Percentiles rank a stretch among this genome's conserved stretches.
Evolutionary conservation across 2,797 vertebrate genomes (phyloP).

Genomic region (Sciaenops ocellatus): DNA sequence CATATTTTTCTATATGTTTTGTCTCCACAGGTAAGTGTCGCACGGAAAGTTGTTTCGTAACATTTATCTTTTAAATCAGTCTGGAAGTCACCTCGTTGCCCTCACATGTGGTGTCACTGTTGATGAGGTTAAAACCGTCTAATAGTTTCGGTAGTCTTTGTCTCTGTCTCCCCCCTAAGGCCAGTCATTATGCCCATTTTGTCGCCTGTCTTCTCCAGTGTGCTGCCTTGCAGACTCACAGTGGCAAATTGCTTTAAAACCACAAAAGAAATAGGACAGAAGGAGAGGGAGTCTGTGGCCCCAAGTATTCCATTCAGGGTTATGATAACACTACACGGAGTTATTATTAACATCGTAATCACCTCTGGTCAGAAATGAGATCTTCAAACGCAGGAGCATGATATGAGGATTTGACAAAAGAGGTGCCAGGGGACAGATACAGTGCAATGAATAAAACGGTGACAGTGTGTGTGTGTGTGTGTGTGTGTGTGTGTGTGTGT

Average conservation of each 20-base stretch:
- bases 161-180: constrained; percentile 57
- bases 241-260: constrained; percentile 59
- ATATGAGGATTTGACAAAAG: constrained; percentile 54
- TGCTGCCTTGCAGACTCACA: constrained; percentile 41
- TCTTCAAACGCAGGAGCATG: constrained; percentile 58
- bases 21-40: constrained; percentile 11
- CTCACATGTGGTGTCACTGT: constrained; percentile 41
- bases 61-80: constrained; percentile 52
- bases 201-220: constrained; percentile 69
- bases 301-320: constrained; percentile 60
- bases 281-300: constrained; percentile 62
- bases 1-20: constrained; percentile 1
- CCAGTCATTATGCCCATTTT: constrained; percentile 80
- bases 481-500: constrained; percentile 6
- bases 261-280: constrained; percentile 63
- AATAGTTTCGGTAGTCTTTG: constrained; percentile 53
- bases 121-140: constrained; percentile 63
- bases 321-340: constrained; percentile 57
- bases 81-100: constrained; percentile 38
- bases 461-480: background rate
- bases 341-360: constrained; percentile 75
- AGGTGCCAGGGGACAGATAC: constrained; percentile 54
- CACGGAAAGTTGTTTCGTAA: constrained; percentile 28
- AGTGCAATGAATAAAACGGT: constrained; percentile 42
- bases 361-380: constrained; percentile 68